phyloP scores from a whole-genome alignment of 2,113 vertebrate genomes.

The Apeltes quadracus region DNA sequence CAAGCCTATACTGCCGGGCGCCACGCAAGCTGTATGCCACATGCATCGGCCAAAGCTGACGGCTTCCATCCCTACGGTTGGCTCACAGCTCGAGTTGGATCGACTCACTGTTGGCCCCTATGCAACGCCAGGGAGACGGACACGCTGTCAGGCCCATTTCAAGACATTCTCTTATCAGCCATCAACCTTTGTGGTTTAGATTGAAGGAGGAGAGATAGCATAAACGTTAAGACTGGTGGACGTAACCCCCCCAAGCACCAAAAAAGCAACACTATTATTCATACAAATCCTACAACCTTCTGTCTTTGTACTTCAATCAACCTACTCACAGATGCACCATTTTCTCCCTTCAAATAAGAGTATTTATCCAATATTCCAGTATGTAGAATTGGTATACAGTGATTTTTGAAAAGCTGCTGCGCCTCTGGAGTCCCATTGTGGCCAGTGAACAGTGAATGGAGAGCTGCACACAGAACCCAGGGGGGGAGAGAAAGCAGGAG shows the following conservation, averaged over 20 bases:
- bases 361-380: background rate
- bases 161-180: constrained; percentile 10
- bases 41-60: constrained; percentile 21
- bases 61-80: constrained; percentile 34
- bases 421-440: constrained; percentile 41
- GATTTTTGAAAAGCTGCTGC: constrained; percentile 35
- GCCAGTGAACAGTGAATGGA: constrained; percentile 46
- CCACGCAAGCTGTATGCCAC: constrained; percentile 39
- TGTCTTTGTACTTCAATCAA: background rate
- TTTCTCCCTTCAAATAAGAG: constrained; percentile 16
- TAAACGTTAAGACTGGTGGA: background rate
- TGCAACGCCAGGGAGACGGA: constrained; percentile 16
- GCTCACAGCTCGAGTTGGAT: constrained; percentile 30
- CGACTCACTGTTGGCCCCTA: constrained; percentile 4
- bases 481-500: constrained; percentile 29
- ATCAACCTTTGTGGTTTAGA: background rate
- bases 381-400: constrained; percentile 28
- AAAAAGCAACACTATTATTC: background rate
- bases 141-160: constrained; percentile 23
- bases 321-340: background rate
- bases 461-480: constrained; percentile 25
- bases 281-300: background rate
- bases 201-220: background rate
- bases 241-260: too few species aligned
- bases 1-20: constrained; percentile 40